A percentile compares a stretch with the other conserved stretches of the same genome.
Conservation (phyloP, 2,113 vertebrate species). For the Rafetus swinhoei region DNA sequence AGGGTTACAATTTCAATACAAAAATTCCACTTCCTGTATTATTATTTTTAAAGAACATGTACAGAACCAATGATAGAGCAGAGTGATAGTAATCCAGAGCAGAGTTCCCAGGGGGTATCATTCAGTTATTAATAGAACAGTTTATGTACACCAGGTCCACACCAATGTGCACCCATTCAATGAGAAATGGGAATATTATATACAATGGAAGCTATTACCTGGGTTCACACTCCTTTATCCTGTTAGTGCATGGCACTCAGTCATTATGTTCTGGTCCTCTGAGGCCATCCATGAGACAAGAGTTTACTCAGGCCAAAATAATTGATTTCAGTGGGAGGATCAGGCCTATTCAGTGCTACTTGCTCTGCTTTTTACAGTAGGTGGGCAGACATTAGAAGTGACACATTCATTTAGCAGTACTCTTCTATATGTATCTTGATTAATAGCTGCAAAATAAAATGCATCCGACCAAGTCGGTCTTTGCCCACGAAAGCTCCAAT, state of each 20-base stretch:
- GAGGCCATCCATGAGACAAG: background rate
- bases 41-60: background rate
- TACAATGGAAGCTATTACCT: background rate
- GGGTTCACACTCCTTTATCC: background rate
- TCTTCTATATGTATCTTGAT: too few species aligned
- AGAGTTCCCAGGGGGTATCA: accelerated
- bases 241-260: background rate
- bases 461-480: too few species aligned
- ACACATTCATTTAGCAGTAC: too few species aligned
- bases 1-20: background rate
- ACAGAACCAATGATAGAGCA: background rate
- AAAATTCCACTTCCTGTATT: background rate
- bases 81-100: accelerated
- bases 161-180: background rate
- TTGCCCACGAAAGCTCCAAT: too few species aligned
- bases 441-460: too few species aligned
- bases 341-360: background rate
- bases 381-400: too few species aligned
- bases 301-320: background rate
- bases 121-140: background rate
- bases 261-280: accelerated
- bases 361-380: background rate
- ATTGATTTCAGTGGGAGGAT: background rate
- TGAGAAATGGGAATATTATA: background rate
- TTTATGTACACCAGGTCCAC: background rate